Percentiles rank a stretch among this genome's conserved stretches.
Evolutionary conservation across 2,888 invertebrate species (phyloP).

Genomic region (Gortyna flavago): DNA sequence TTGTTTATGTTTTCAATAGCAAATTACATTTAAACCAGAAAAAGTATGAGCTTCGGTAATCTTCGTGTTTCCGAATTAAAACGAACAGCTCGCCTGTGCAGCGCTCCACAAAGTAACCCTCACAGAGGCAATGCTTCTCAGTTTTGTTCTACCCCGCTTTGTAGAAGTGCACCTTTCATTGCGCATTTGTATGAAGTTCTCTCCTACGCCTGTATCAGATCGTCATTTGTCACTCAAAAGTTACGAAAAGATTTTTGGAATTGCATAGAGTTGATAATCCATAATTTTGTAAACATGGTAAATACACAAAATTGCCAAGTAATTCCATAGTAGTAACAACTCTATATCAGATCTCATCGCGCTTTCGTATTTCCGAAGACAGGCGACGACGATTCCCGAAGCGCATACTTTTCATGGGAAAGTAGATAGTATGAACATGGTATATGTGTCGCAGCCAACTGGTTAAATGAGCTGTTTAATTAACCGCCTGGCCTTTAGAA

Average conservation of each 20-base stretch:
- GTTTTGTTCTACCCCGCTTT: neutral
- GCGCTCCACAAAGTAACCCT: too few relatives aligned
- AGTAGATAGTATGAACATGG: neutral
- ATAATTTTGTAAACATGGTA: neutral
- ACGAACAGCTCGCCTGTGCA: too few relatives aligned
- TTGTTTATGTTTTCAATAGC: slow-evolving; percentile 16
- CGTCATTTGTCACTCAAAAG: neutral
- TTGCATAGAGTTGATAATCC: neutral
- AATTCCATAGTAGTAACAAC: neutral
- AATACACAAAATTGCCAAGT: neutral
- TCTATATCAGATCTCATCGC: neutral
- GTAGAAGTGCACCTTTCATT: too few relatives aligned
- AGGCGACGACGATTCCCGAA: neutral
- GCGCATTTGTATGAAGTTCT: too few relatives aligned
- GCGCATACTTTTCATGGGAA: neutral
- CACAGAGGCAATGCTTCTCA: neutral
- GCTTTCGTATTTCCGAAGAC: neutral
- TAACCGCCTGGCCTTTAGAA: too few relatives aligned
- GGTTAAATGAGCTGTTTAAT: too few relatives aligned
- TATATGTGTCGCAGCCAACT: too few relatives aligned
- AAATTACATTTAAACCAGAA: neutral
- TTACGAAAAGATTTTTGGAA: neutral
- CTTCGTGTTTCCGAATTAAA: neutral
- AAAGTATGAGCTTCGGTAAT: neutral
- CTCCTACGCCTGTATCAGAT: neutral